A percentile compares a stretch with the other conserved stretches of the same genome.
These are phyloP conservation scores for Melanotaenia parkinsoni DNA, from an alignment of 2,797 vertebrate species.

Conservation along the genomic window DNA sequence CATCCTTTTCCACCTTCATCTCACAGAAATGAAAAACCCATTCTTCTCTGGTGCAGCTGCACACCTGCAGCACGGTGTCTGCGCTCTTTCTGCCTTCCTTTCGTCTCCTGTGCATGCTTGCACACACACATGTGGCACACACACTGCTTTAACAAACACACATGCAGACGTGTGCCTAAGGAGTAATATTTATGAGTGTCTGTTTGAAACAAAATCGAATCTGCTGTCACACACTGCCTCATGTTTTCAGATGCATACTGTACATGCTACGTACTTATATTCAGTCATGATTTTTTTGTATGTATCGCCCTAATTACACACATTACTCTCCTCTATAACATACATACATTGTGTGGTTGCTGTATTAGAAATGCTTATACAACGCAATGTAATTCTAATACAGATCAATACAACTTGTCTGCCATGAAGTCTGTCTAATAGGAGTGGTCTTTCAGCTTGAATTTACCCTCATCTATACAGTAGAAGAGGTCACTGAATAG, in stretches of 20 bases:
- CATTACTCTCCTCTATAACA: background rate
- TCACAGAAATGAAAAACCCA: constrained; percentile 34
- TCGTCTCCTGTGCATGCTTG: background rate
- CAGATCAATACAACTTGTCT: constrained; percentile 5
- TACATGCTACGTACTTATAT: background rate
- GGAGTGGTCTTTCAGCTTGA: background rate
- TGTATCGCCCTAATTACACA: constrained; percentile 3
- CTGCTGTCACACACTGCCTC: constrained; percentile 15
- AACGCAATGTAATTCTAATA: background rate
- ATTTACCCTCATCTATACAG: background rate
- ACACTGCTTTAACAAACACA: constrained; percentile 30
- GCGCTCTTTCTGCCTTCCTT: constrained; percentile 9
- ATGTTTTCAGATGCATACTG: background rate
- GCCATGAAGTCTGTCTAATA: background rate
- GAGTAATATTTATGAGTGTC: constrained; percentile 27
- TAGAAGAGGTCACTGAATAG: background rate
- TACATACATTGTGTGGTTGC: background rate
- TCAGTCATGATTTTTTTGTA: constrained; percentile 4
- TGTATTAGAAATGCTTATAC: background rate
- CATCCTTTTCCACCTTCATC: constrained; percentile 45
- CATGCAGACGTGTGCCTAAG: constrained; percentile 22
- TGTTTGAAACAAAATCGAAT: constrained; percentile 29
- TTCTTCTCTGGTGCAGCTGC: constrained; percentile 33
- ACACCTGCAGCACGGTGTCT: constrained; percentile 37
- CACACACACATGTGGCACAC: constrained; percentile 3